Base-by-base conservation (phyloP, 2,113 vertebrate genomes). In the Carlito syrichta region DNA sequence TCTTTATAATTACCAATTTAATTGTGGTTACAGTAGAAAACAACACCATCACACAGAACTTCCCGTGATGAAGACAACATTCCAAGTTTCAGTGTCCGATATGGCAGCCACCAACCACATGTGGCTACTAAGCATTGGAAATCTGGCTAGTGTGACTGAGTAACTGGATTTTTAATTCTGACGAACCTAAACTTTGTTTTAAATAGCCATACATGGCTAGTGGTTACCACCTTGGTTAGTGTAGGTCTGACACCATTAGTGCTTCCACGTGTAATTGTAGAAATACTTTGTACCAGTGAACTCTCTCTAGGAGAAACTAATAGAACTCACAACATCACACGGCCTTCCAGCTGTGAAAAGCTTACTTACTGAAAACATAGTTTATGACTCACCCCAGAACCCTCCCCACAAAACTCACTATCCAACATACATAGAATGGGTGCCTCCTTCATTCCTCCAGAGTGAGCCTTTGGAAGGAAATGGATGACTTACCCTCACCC, bases 401-500 rank as follows among this genome's bases (percentile, higher is more conserved):
- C n/a, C n/a, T n/a, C 16, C 40, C 43, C 40, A 66, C 0, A 8
- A 32, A 52, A 27, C 23, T 6, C 23, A 0, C 45, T 40, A 48
- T 62, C 69, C 52, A 48, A 16, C 16, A 32, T 6, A 43, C 20
- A 6, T 16, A 94, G 35, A 27, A 45, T 8, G 0, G 30, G 54
- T 16, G 25, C 45, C 45, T 82, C 8, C 13, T 11, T 84, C 19
- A 2, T 48, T 88, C 27, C 69, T 93, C 16, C 54, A 20, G 14
- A 0, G 2, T 11, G 2, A 1, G 20, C 76, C 84, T 38, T 40
- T 6, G 32, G 56, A 52, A 60, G 2, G 12, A 84, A 27, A 14
- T 0, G 30, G 2, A 3, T 1, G 32, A 98, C 98, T 98, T 98
- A 99, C 99, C 99, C 62, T 98, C 98, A 89, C 99, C 98, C 87